Evolutionary conservation across 2,888 invertebrate genomes (phyloP).

Genomic region (Selenia dentaria): DNA sequence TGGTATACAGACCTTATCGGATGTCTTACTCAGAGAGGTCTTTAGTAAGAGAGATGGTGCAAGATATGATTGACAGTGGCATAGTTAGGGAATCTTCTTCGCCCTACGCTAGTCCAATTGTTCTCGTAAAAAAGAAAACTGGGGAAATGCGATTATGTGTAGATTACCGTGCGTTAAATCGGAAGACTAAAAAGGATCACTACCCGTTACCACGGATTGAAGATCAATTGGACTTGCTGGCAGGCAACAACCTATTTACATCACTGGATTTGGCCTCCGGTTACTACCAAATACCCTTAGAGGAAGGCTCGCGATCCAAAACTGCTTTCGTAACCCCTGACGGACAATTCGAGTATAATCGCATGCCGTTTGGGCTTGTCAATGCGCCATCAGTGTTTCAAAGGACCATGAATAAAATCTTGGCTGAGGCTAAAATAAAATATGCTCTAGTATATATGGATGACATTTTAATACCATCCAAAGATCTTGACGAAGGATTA

Average conservation of each 20-base stretch:
- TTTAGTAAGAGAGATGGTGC: conserved; percentile 8
- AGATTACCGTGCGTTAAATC: not conserved
- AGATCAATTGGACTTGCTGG: conserved; percentile 33
- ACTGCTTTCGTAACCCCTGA: conserved; percentile 40
- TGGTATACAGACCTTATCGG: not conserved
- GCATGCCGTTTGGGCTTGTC: conserved; percentile 30
- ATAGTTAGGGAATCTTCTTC: not conserved
- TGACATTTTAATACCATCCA: conserved; percentile 34
- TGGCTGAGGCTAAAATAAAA: conserved; percentile 12
- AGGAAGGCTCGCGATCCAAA: conserved; percentile 25
- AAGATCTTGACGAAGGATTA: conserved; percentile 26
- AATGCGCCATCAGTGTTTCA: conserved; percentile 39
- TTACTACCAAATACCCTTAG: no score
- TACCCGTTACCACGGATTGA: conserved; percentile 34
- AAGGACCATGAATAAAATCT: conserved; percentile 34
- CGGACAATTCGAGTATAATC: conserved; percentile 27
- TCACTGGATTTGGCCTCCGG: conserved; percentile 37
- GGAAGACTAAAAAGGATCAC: conserved; percentile 15
- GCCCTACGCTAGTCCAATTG: not conserved
- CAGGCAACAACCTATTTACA: conserved; percentile 27
- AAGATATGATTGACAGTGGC: not conserved
- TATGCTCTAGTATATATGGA: conserved; percentile 32
- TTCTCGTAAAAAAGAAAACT: not conserved
- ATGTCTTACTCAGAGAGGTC: not conserved
- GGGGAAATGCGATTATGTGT: not conserved